phyloP scores from a whole-genome alignment of 2,797 vertebrate genomes.

The Falco rusticolus region DNA sequence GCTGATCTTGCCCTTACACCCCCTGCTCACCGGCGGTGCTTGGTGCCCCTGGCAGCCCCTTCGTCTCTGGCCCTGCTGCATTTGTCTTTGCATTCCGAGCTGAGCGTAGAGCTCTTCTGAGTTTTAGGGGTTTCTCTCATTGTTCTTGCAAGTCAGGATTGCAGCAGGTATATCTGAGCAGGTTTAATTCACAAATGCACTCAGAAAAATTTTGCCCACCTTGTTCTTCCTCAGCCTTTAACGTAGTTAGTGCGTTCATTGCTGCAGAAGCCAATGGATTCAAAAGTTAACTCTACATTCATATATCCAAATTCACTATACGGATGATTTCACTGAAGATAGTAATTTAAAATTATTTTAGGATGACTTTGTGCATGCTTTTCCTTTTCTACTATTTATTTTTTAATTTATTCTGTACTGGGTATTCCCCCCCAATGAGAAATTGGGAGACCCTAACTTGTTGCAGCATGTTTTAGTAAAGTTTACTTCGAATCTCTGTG shows the following conservation, averaged over 20 bases:
- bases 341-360: background rate
- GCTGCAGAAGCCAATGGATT: background rate
- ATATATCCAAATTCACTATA: background rate
- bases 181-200: background rate
- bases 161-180: background rate
- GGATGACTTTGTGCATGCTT: background rate
- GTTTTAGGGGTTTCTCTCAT: background rate
- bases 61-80: background rate
- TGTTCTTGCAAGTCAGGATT: background rate
- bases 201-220: background rate
- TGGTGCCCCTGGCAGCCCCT: background rate
- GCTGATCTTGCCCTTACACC: background rate
- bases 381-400: background rate
- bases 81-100: background rate
- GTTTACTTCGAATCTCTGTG: background rate
- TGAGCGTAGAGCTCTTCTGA: accelerated
- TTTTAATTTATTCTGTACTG: background rate
- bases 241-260: background rate
- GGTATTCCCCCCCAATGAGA: background rate
- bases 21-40: accelerated
- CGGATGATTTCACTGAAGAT: background rate
- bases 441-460: background rate
- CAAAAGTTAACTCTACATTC: background rate
- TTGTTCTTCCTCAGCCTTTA: background rate
- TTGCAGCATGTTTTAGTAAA: background rate